Conservation (phyloP, 2,888 invertebrate species). For the Mesopsocus fuscifrons region DNA sequence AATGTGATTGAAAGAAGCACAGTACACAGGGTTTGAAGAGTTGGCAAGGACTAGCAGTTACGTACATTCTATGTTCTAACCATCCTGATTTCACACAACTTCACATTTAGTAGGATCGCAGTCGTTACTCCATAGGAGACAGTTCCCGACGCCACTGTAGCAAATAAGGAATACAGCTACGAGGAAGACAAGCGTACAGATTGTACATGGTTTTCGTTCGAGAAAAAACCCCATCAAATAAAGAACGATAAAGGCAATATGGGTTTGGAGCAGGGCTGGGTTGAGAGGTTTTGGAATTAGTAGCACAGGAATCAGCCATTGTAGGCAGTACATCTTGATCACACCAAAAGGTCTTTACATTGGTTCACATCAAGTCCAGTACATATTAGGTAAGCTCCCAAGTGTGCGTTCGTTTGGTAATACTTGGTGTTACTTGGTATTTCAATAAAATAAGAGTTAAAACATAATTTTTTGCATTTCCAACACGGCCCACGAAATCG, state of each 20-base stretch:
- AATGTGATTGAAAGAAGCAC: too few relatives aligned
- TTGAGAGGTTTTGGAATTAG: constrained; percentile 95
- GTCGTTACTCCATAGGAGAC: constrained; percentile 74
- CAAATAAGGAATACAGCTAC: constrained; percentile 86
- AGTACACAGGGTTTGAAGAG: too few relatives aligned
- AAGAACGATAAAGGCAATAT: constrained; percentile 92
- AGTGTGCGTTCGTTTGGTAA: too few relatives aligned
- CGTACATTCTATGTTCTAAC: too few relatives aligned
- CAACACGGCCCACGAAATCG: too few relatives aligned
- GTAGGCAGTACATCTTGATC: constrained; percentile 81
- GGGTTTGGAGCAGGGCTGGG: constrained; percentile 86
- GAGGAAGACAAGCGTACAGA: constrained; percentile 88
- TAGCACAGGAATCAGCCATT: constrained; percentile 92
- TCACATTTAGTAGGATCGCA: constrained; percentile 39
- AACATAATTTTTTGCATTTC: too few relatives aligned
- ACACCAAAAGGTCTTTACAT: too few relatives aligned
- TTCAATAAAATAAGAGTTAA: too few relatives aligned
- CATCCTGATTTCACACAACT: constrained; percentile 27
- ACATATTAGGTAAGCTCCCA: too few relatives aligned
- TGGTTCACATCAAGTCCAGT: too few relatives aligned
- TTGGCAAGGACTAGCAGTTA: too few relatives aligned
- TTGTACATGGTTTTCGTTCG: constrained; percentile 91
- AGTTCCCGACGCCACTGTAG: constrained; percentile 90
- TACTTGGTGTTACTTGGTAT: too few relatives aligned
- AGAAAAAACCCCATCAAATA: constrained; percentile 94